Conservation (phyloP, 2,888 invertebrate genomes). For the Caenorhabditis doughertyi region DNA sequence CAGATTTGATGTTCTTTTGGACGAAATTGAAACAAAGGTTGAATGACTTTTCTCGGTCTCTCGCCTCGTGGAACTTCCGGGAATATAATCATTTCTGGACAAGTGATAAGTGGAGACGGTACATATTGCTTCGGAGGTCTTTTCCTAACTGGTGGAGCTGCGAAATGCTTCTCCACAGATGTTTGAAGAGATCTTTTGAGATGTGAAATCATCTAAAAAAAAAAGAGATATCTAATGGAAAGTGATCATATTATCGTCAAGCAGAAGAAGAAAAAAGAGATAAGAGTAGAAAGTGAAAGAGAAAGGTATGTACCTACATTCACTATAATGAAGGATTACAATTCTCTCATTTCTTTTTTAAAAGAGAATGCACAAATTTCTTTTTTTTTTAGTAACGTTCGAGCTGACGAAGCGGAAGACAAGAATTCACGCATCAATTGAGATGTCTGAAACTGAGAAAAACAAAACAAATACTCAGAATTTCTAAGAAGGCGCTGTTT, state of each 20-base stretch:
- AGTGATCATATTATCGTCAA: slow-evolving; percentile 14
- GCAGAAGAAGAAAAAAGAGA: slow-evolving; percentile 38
- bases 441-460: neutral
- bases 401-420: neutral
- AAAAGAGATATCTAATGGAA: slow-evolving; percentile 2
- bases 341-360: neutral
- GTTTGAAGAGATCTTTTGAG: slow-evolving; percentile 30
- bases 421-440: neutral
- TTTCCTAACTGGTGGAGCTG: slow-evolving; percentile 18
- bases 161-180: slow-evolving; percentile 20
- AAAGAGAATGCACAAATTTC: neutral
- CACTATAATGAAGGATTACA: slow-evolving; percentile 38
- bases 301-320: slow-evolving; percentile 18
- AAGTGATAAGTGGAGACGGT: slow-evolving; percentile 24
- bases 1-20: neutral
- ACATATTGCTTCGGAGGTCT: slow-evolving; percentile 13
- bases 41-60: neutral
- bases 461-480: neutral
- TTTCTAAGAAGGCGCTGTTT: neutral
- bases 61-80: too few species aligned
- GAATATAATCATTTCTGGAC: too few species aligned
- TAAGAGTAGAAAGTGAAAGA: slow-evolving; percentile 21
- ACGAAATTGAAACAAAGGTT: neutral
- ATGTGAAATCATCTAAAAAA: slow-evolving; percentile 22
- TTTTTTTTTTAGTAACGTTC: neutral